Percentiles rank a stretch among this genome's conserved stretches.
Conservation (phyloP, 1,140 invertebrate species). For the Cataglyphis hispanica region DNA sequence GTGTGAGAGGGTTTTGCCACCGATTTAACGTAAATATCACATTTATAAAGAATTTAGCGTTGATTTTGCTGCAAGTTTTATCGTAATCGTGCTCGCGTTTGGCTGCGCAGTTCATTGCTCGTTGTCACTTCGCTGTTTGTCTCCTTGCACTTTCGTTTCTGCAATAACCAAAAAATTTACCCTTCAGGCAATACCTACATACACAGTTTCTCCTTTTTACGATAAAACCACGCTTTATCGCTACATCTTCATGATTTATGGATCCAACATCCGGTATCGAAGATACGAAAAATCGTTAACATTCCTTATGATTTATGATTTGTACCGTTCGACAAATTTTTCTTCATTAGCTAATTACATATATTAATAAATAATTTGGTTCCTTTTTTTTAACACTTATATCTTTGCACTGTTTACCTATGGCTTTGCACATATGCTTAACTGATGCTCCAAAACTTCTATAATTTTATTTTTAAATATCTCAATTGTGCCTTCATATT, state of each 20-base stretch:
- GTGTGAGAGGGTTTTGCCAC: slow-evolving; percentile 76
- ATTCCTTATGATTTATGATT: background rate
- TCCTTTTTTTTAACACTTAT: background rate
- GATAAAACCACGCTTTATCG: slow-evolving; percentile 54
- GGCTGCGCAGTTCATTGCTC: slow-evolving; percentile 31
- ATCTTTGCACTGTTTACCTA: background rate
- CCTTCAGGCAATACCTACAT: background rate
- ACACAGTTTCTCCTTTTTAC: slow-evolving; percentile 39
- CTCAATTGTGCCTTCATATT: background rate
- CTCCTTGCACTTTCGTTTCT: slow-evolving; percentile 50
- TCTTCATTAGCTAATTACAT: slow-evolving; percentile 19
- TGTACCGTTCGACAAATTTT: slow-evolving; percentile 20
- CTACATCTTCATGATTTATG: slow-evolving; percentile 21
- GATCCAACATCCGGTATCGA: slow-evolving; percentile 29
- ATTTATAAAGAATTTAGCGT: slow-evolving; percentile 71
- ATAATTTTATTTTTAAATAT: background rate
- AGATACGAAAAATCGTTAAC: background rate
- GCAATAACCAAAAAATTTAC: slow-evolving; percentile 76
- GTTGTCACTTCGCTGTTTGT: slow-evolving; percentile 66
- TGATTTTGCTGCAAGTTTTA: slow-evolving; percentile 63
- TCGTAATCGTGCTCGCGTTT: slow-evolving; percentile 37
- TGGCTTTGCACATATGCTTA: background rate
- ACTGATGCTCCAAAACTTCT: background rate
- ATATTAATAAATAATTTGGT: slow-evolving; percentile 42
- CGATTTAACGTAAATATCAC: slow-evolving; percentile 83